Conservation (phyloP, 2,888 invertebrate species). For the Drosophila niveifrons region DNA sequence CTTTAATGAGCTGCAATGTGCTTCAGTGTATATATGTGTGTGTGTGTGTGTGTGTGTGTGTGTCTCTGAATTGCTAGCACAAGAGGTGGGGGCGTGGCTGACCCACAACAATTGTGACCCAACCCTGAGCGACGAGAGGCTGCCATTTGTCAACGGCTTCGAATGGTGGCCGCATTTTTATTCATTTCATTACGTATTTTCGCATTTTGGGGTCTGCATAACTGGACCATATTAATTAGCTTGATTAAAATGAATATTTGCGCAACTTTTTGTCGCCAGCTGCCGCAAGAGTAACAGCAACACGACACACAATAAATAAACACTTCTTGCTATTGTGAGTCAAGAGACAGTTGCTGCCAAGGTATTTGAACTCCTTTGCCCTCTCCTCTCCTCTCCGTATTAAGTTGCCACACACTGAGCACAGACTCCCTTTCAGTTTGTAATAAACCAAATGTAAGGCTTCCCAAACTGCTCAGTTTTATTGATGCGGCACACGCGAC, state of each 20-base stretch:
- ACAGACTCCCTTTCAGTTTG: slow-evolving; percentile 11
- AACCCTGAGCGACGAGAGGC: slow-evolving; percentile 1
- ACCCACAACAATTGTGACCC: slow-evolving; percentile 2
- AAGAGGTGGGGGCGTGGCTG: slow-evolving; percentile 6
- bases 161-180: slow-evolving; percentile 32
- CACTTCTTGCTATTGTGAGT: slow-evolving; percentile 64
- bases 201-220: slow-evolving; percentile 38
- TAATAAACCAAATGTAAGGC: slow-evolving; percentile 75
- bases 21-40: not conserved
- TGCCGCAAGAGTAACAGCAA: slow-evolving; percentile 13
- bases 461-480: slow-evolving; percentile 66
- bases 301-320: slow-evolving; percentile 69
- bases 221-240: slow-evolving; percentile 78
- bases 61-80: not conserved
- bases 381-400: not conserved
- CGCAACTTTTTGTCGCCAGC: slow-evolving; percentile 55
- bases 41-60: not conserved
- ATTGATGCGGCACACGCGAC: slow-evolving; percentile 67
- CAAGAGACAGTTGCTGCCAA: slow-evolving; percentile 55
- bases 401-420: not conserved
- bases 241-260: slow-evolving; percentile 80
- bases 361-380: slow-evolving; percentile 46
- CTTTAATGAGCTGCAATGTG: slow-evolving; percentile 38
- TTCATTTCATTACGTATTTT: slow-evolving; percentile 39
- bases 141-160: slow-evolving; percentile 27